Evolutionary conservation across 1,140 invertebrate genomes (phyloP).

Genomic region (Drosophila murphyi): DNA sequence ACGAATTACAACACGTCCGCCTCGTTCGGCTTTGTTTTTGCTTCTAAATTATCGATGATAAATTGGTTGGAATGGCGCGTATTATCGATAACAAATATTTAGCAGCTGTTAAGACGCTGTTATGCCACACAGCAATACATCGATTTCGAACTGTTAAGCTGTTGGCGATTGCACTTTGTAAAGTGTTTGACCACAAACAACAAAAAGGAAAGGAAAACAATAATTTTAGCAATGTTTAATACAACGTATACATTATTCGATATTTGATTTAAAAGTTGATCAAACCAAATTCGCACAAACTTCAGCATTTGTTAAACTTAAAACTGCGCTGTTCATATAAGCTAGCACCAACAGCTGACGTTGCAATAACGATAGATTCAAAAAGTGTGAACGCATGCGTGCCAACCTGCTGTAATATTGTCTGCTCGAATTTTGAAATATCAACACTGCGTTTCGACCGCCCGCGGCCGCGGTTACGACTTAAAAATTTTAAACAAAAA

Average conservation of each 20-base stretch:
- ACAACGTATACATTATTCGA: not conserved
- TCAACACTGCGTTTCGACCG: constrained; percentile 18
- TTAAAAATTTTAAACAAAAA: constrained; percentile 23
- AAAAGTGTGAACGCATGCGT: constrained; percentile 34
- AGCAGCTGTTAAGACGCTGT: constrained; percentile 34
- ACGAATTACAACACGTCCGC: constrained; percentile 51
- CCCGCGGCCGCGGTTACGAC: constrained; percentile 10
- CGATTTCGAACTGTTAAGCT: constrained; percentile 1
- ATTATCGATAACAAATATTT: constrained; percentile 29
- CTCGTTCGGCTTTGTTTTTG: constrained; percentile 50
- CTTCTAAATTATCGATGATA: constrained; percentile 43
- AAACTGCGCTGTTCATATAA: not conserved
- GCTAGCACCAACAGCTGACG: constrained; percentile 4
- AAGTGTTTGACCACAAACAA: too few relatives aligned
- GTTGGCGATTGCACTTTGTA: not conserved
- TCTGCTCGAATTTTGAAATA: not conserved
- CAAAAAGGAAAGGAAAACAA: too few relatives aligned
- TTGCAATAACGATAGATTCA: constrained; percentile 19
- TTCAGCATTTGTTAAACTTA: constrained; percentile 15
- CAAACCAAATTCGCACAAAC: not conserved
- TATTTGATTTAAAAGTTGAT: too few relatives aligned
- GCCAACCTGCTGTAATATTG: constrained; percentile 35
- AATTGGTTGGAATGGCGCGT: constrained; percentile 26
- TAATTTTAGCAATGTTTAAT: not conserved
- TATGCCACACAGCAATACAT: not conserved